Conservation (phyloP, 2,797 vertebrate genomes). For the Lepus oiostolus region DNA sequence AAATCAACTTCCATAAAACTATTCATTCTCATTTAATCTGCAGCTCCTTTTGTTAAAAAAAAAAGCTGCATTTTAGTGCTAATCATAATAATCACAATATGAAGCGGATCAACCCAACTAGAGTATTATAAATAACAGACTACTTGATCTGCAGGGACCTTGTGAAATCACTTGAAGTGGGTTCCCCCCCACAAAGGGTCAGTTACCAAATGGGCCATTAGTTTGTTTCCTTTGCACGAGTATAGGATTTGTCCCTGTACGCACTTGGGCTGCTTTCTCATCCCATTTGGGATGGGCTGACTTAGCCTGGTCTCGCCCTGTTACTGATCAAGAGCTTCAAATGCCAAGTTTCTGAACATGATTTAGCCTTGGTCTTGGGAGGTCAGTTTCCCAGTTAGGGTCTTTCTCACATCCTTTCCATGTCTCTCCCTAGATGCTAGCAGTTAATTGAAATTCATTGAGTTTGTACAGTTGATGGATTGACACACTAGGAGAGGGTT, state of each 20-base stretch:
- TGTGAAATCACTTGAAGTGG: neutral
- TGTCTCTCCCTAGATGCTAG: neutral
- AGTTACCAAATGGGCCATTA: slow-evolving; percentile 33
- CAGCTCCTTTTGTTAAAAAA: slow-evolving; percentile 33
- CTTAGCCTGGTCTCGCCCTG: neutral
- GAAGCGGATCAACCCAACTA: neutral
- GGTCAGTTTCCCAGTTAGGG: neutral
- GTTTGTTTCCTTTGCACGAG: slow-evolving; percentile 36
- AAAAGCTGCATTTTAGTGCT: neutral
- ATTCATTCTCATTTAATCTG: slow-evolving; percentile 1
- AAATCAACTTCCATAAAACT: slow-evolving; percentile 15
- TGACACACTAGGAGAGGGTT: neutral
- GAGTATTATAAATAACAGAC: slow-evolving; percentile 12
- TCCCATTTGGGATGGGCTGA: neutral
- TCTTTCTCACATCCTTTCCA: neutral
- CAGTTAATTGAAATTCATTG: neutral
- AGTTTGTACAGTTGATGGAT: neutral
- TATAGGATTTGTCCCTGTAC: neutral
- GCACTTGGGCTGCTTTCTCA: neutral
- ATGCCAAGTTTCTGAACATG: slow-evolving; percentile 1
- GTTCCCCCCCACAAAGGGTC: neutral
- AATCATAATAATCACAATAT: neutral
- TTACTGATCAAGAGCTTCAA: neutral
- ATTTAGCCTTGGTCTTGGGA: neutral
- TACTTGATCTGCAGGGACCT: neutral